phyloP scores from a whole-genome alignment of 92 coral and sea anemone genomes.

The Muricea muricata region DNA sequence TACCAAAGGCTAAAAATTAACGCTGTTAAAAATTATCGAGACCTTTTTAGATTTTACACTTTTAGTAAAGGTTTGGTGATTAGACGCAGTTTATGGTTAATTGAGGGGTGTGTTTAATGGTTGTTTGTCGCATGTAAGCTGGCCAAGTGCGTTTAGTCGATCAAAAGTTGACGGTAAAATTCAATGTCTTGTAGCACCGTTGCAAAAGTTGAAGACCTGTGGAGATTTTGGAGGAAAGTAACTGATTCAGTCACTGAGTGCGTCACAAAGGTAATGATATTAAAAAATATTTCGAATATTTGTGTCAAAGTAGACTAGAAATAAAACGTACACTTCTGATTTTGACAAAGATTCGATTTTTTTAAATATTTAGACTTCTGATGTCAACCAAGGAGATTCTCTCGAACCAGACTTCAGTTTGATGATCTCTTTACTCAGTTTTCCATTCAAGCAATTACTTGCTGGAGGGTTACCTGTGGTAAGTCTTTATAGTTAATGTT shows the following conservation, averaged over 20 bases:
- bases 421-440: constrained; percentile 71
- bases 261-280: constrained; percentile 75
- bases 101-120: no score
- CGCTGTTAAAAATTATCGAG: no score
- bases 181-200: constrained; percentile 51
- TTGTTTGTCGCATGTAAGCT: no score
- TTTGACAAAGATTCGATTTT: background rate
- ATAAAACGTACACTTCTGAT: background rate
- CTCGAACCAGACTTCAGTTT: constrained; percentile 92
- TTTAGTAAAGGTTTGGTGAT: no score
- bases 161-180: background rate
- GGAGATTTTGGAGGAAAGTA: constrained; percentile 92
- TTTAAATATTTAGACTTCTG: constrained; percentile 75
- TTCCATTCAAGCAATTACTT: constrained; percentile 76
- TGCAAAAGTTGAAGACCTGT: constrained; percentile 63
- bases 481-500: background rate
- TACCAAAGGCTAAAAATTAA: background rate
- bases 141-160: background rate
- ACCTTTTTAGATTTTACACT: no score
- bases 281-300: background rate
- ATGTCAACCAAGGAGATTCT: constrained; percentile 96
- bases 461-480: constrained; percentile 79
- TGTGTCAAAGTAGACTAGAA: no score
- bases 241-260: constrained; percentile 73
- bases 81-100: no score